Base-by-base conservation (phyloP, 2,113 vertebrate species). In the Myotis lucifugus region DNA sequence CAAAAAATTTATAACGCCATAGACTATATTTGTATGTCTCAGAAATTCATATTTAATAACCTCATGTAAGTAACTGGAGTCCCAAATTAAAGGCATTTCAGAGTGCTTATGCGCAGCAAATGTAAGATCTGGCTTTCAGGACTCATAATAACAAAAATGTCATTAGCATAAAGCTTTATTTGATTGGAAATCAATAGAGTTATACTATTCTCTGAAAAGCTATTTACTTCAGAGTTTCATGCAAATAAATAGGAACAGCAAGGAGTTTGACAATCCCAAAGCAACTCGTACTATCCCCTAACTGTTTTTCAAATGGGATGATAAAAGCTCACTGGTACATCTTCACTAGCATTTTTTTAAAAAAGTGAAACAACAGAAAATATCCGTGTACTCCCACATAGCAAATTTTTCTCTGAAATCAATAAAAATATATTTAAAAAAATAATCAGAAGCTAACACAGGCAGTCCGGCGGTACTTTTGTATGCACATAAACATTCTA, bases 1-100 rank as follows among this genome's bases (percentile, higher is more conserved):
- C 21, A 92, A 64, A 6, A 72, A 88, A 90, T 72, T n/a, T 84
- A 87, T 56, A 90, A 88, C 48, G 23, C 15, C 77, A 88, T 78
- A 79, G 48, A 69, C 10, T 85, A 11, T 37, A 76, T 37, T 70
- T 88, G 29, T 70, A 40, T 21, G 50, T 85, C 46, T 15, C 42
- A 72, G 81, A 74, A 94, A 50, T 73, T 85, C 69, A 52, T 69
- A 42, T 21, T 69, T 3, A 74, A 42, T 70, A 88, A 78, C 21
- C 18, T 78, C 61, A 79, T 37, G 67, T 54, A 90, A 84, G 56
- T 54, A 93, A 83, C 15, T 56, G 1, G 27, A 84, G 54, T 37
- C 54, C 52, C 56, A 94, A 70, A 91, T 21, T n/a, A 32, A 93
- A 78, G 50, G 72, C 21, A 90, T 64, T 69, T 64, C 25, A 66